Evolutionary conservation across 2,797 vertebrate genomes (phyloP), one percentile per base, ranked within the genome.

Genomic region (Sebastes trivittatus): DNA sequence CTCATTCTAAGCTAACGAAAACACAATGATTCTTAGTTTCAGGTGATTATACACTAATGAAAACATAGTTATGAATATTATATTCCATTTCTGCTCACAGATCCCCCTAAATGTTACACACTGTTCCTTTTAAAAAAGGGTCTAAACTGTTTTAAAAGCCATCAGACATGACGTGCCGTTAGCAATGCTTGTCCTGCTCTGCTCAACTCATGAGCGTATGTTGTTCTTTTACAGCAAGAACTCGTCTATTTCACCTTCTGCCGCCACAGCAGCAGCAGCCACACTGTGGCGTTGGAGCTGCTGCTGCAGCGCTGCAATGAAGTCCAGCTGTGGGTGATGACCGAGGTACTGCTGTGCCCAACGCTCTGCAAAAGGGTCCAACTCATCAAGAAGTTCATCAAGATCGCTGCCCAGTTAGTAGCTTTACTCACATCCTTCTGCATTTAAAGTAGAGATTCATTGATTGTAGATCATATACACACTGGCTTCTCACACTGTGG

Each of bases 311-410:
- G 98, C 73, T 99, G 97, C 89, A 98, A 99, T 0, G 98, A 99
- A 49, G 97, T 99, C 67, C 98, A 99, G 93, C 96, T 98, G 73
- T 99, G 98, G 98, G 98, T 99, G 66, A 97, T 97, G 95, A 99
- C 98, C 0, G 98, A 99, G 92, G 97, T 99, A 74, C 95, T 99
- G 55, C 96, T 99, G 63, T 99, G 98, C 78, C 90, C 94, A 16
- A 95, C 95, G 4, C 97, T 98, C 84, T 97, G 97, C 93, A 98
- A 98, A 91, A 95, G 98, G 3, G 98, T 99, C n/a, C 98, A 99
- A 77, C 97, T 99, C 56, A 96, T 99, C 90, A 99, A 99, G 92
- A 99, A 99, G 90, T 99, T 99, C 95, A 98, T 99, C 95, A 99
- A 99, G 94, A 98, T 98, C 4, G 98, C 98, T 10, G 96, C 98